phyloP scores from a whole-genome alignment of 1,140 invertebrate genomes.

The Papilio polytes region DNA sequence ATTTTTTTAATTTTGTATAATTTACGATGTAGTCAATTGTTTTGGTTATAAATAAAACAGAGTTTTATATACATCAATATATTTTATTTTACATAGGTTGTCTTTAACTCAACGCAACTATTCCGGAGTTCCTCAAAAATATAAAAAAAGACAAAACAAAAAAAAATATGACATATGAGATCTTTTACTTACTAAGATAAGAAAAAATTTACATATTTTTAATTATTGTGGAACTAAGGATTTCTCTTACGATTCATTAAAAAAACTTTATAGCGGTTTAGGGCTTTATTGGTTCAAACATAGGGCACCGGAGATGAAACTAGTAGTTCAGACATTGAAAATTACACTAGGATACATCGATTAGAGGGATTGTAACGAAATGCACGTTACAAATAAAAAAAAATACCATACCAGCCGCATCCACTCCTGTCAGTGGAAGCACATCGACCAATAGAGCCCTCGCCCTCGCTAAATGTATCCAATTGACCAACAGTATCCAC shows the following conservation, averaged over 20 bases:
- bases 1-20: background rate
- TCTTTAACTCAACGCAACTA: conserved; percentile 83
- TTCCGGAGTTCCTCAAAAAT: conserved; percentile 82
- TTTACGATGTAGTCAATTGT: background rate
- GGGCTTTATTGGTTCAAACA: conserved; percentile 62
- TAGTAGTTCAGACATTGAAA: conserved; percentile 15
- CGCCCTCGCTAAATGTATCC: conserved; percentile 53
- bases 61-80: conserved; percentile 81
- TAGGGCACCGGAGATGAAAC: conserved; percentile 26
- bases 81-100: conserved; percentile 83
- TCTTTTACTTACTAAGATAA: conserved; percentile 84
- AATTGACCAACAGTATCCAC: conserved; percentile 72
- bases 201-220: conserved; percentile 81
- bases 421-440: background rate
- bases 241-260: conserved; percentile 76
- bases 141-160: conserved; percentile 84
- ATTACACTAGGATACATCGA: conserved; percentile 29
- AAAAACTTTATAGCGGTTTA: conserved; percentile 60
- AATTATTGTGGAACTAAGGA: conserved; percentile 80
- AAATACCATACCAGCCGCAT: background rate
- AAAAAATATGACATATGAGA: conserved; percentile 81
- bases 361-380: background rate
- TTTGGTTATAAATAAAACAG: conserved; percentile 59
- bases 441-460: conserved; percentile 35
- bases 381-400: background rate